Conservation (phyloP, 1,140 invertebrate species). For the Scaptomyza graminum region DNA sequence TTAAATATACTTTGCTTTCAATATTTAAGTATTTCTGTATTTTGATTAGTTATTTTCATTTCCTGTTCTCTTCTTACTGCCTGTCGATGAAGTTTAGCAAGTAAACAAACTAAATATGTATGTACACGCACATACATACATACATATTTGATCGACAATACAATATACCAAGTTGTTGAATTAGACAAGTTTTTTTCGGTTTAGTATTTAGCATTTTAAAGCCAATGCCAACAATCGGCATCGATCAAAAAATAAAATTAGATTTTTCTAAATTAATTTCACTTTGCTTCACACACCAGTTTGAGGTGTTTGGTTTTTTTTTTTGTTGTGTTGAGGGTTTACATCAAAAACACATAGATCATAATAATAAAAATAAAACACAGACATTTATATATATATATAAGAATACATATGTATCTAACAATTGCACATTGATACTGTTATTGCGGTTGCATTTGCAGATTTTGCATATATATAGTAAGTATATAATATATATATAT, state of each 20-base stretch:
- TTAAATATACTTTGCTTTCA: slow-evolving; percentile 54
- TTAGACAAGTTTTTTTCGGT: background rate
- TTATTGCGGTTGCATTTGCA: slow-evolving; percentile 41
- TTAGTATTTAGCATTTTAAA: slow-evolving; percentile 10
- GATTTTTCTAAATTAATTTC: slow-evolving; percentile 6
- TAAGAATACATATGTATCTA: slow-evolving; percentile 19
- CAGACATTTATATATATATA: slow-evolving; percentile 27
- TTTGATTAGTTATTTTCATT: slow-evolving; percentile 68
- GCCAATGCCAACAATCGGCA: slow-evolving; percentile 19
- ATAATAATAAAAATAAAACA: slow-evolving; percentile 38
- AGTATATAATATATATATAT: slow-evolving; percentile 34
- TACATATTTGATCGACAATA: slow-evolving; percentile 6
- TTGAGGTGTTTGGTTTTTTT: background rate
- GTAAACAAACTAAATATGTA: slow-evolving; percentile 3
- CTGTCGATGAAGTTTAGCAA: slow-evolving; percentile 15
- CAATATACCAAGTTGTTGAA: slow-evolving; percentile 13
- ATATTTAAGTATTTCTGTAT: slow-evolving; percentile 57
- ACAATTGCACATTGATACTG: slow-evolving; percentile 55
- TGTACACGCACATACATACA: background rate
- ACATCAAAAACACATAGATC: slow-evolving; percentile 42
- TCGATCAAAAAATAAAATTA: slow-evolving; percentile 21
- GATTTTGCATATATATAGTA: slow-evolving; percentile 44
- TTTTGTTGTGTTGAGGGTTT: slow-evolving; percentile 2
- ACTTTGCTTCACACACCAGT: slow-evolving; percentile 45
- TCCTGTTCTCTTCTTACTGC: slow-evolving; percentile 32